Conservation (phyloP, 2,888 invertebrate genomes). For the Drosophila austrosaltans region DNA sequence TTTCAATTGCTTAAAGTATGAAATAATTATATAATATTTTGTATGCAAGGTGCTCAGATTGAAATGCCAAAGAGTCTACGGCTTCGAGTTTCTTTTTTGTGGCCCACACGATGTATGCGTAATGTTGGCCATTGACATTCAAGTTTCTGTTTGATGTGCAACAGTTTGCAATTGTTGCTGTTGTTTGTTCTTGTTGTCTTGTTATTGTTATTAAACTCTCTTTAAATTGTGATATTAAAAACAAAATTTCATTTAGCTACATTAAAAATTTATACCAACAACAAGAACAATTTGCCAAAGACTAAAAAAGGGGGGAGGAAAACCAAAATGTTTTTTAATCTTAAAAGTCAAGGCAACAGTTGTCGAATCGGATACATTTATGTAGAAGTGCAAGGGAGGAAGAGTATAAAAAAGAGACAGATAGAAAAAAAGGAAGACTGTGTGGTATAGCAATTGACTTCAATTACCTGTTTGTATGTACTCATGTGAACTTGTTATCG, state of each 20-base stretch:
- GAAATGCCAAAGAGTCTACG: conserved; percentile 61
- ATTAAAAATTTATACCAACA: conserved; percentile 41
- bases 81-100: conserved; percentile 32
- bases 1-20: too few relatives aligned
- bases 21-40: conserved; percentile 18
- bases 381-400: conserved; percentile 37
- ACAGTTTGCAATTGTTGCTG: conserved; percentile 63
- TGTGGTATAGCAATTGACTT: conserved; percentile 22
- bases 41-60: conserved; percentile 48
- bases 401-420: neutral
- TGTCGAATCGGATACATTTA: conserved; percentile 4
- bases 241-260: conserved; percentile 53
- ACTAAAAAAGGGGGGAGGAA: conserved; percentile 1
- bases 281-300: conserved; percentile 37
- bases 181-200: conserved; percentile 48
- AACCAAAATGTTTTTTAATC: conserved; percentile 39
- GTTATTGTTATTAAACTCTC: conserved; percentile 33
- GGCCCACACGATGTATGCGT: conserved; percentile 32
- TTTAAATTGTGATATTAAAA: conserved; percentile 55
- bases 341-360: conserved; percentile 63
- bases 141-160: conserved; percentile 61
- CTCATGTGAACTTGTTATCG: neutral
- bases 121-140: conserved; percentile 53
- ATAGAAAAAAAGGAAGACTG: neutral
- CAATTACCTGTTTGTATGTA: neutral